These are phyloP conservation scores for Prochilodus magdalenae DNA, from an alignment of 2,113 vertebrate species.

Conservation along the genomic window DNA sequence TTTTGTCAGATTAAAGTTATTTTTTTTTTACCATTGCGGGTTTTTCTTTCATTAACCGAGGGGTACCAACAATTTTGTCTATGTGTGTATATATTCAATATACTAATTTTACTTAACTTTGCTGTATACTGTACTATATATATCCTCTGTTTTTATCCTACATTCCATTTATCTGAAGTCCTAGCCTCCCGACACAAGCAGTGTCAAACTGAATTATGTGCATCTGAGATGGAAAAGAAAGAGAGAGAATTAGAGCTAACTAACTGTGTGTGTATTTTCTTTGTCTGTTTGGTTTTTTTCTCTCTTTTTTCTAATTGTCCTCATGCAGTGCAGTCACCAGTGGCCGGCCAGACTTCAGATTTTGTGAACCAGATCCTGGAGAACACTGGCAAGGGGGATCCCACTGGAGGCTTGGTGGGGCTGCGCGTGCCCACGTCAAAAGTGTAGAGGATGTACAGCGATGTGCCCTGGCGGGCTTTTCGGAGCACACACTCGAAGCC, in stretches of 20 bases:
- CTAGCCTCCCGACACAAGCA: background rate
- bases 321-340: slow-evolving; percentile 83
- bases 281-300: background rate
- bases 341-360: slow-evolving; percentile 96
- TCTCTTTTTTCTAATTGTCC: background rate
- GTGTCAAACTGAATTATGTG: background rate
- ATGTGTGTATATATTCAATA: too few relatives aligned
- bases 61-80: too few relatives aligned
- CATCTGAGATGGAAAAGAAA: background rate
- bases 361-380: slow-evolving; percentile 99
- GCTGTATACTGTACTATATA: too few relatives aligned
- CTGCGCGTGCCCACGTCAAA: slow-evolving; percentile 92
- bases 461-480: background rate
- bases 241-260: background rate
- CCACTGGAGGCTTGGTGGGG: slow-evolving; percentile 95
- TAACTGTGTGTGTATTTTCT: too few relatives aligned
- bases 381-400: slow-evolving; percentile 92
- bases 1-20: too few relatives aligned
- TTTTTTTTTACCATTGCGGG: too few relatives aligned
- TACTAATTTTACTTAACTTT: too few relatives aligned
- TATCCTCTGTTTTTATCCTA: too few relatives aligned
- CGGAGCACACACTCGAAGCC: slow-evolving; percentile 42
- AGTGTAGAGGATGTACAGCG: slow-evolving; percentile 76
- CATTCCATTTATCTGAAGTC: background rate
- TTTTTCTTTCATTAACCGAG: too few relatives aligned